Base-by-base conservation (phyloP, 2,888 invertebrate species). In the Trisateles emortualis region DNA sequence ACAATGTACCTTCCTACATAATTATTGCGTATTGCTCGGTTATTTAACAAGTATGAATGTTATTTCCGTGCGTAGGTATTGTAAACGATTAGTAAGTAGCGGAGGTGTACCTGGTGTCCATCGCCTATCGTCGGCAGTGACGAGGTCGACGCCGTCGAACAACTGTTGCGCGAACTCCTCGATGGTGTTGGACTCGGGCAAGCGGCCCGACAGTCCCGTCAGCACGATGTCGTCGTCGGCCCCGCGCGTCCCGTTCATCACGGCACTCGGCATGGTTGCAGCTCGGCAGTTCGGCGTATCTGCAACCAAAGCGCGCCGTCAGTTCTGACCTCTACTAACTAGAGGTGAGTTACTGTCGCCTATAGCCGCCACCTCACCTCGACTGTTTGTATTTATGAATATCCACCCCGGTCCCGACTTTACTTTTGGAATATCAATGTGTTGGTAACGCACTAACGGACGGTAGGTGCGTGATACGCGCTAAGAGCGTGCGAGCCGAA, bases 101-200 rank as follows among this genome's bases (percentile, higher is more conserved):
- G n/a, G n/a, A n/a, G n/a, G n/a, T 14, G 54, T 64, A 91, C 92
- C 96, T 64, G 95, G 94, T 3, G 96, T 95, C 98, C 98, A 99
- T 81, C 99, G 94, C 65, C 98, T 94, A 68, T 96, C 96, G 84
- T 98, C 98, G 69, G 97, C 98, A 24, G 98, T 98, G 59, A 99
- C 96, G 93, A 99, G 95, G 85, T 99, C 99, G 38, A 98, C 95
- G 48, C 98, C 97, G 59, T 96, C 96, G 86, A 98, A 96, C 48
- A 99, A 95, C 86, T 99, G 96, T 76, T 96, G 94, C 78, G 96
- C 96, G 89, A 99, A 99, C 92, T 99, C 99, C 71, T 97, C 97
- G 79, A 99, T 96, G 87, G 94, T 96, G 74, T 96, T 95, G 64
- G 97, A 97, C 90, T 99, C 98, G 9, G 99, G 99, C 72, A 99